These are phyloP conservation scores for Pteruthius melanotis DNA, from an alignment of 2,113 vertebrate species.

Conservation along the genomic window DNA sequence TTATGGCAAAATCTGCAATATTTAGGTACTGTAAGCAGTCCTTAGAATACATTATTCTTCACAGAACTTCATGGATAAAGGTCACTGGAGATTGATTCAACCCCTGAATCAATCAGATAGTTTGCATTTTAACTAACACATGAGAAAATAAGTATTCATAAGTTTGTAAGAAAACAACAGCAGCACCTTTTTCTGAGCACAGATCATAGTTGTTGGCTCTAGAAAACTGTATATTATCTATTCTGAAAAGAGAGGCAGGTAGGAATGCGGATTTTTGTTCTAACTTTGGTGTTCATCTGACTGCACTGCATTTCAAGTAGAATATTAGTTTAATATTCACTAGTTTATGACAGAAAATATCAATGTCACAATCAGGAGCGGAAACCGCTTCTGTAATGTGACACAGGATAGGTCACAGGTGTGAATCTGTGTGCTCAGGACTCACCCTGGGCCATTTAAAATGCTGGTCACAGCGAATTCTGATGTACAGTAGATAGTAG, in stretches of 20 bases:
- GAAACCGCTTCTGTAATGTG: background rate
- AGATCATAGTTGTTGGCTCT: background rate
- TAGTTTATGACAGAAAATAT: background rate
- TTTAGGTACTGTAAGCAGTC: background rate
- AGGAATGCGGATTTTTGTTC: background rate
- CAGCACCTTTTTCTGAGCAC: background rate
- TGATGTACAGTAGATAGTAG: conserved; percentile 40
- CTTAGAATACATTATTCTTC: background rate
- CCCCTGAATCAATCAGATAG: background rate
- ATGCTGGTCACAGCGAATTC: background rate
- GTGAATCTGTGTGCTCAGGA: background rate
- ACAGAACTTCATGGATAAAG: background rate
- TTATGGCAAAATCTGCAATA: background rate
- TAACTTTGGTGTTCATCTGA: background rate
- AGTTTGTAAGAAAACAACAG: background rate
- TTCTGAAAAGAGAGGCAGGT: background rate
- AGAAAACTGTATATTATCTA: background rate
- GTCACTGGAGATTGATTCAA: background rate
- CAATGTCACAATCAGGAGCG: background rate
- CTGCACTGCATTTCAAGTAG: background rate
- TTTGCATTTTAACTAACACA: background rate
- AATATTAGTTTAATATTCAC: background rate
- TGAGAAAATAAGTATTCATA: background rate
- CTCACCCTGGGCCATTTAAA: conserved; percentile 1
- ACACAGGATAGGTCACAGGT: background rate